Percentiles rank a stretch among this genome's conserved stretches.
Evolutionary conservation across 1,140 invertebrate genomes (phyloP).

Genomic region (Hycleus cichorii): DNA sequence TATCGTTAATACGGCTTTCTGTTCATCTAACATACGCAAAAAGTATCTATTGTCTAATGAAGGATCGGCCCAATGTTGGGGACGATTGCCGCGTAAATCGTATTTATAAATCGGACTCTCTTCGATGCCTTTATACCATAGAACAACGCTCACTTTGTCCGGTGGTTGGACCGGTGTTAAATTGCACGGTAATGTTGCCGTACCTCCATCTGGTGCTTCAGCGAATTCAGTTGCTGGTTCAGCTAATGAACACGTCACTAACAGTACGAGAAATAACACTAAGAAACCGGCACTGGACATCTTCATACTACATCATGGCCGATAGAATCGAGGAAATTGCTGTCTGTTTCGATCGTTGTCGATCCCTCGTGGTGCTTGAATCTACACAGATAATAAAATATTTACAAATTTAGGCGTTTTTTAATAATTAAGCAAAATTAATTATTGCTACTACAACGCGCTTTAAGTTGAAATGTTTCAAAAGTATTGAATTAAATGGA

Average conservation of each 20-base stretch:
- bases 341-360: too few species aligned
- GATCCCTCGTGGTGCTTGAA: too few species aligned
- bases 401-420: too few species aligned
- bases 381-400: too few species aligned
- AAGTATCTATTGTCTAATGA: conserved; percentile 42
- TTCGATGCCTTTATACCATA: conserved; percentile 35
- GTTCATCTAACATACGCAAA: conserved; percentile 43
- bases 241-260: conserved; percentile 32
- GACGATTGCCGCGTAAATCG: conserved; percentile 28
- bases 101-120: conserved; percentile 37
- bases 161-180: conserved; percentile 47
- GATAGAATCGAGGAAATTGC: too few species aligned
- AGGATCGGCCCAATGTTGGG: conserved; percentile 41
- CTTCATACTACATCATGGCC: conserved; percentile 29
- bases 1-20: conserved; percentile 49
- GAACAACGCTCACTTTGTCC: conserved; percentile 49
- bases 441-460: too few species aligned
- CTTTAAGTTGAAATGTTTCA: too few species aligned
- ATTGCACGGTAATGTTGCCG: conserved; percentile 58
- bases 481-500: too few species aligned
- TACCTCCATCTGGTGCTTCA: conserved; percentile 55
- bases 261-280: conserved; percentile 28
- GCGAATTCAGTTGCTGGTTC: conserved; percentile 40
- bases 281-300: conserved; percentile 29
- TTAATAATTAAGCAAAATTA: too few species aligned